phyloP scores from a whole-genome alignment of 2,113 vertebrate species.

The Melanostigma gelatinosum region DNA sequence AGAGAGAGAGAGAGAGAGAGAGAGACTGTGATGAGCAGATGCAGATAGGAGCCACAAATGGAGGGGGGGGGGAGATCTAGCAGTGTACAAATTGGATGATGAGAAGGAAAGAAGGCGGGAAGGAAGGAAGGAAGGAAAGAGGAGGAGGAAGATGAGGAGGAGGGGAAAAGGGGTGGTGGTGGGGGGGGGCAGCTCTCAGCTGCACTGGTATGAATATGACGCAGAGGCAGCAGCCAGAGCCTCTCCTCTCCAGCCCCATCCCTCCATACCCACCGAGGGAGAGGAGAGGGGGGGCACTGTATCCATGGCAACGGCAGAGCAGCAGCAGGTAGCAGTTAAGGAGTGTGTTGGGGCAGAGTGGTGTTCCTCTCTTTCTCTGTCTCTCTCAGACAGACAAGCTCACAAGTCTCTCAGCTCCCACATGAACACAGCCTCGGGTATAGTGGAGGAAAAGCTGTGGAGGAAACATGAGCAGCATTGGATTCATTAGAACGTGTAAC shows the following conservation, averaged over 20 bases:
- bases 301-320: slow-evolving; percentile 86
- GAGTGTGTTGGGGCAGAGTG: slow-evolving; percentile 77
- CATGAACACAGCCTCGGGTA: slow-evolving; percentile 28
- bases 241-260: slow-evolving; percentile 78
- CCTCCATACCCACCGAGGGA: slow-evolving; percentile 74
- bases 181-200: slow-evolving; percentile 69
- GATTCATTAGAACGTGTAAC: slow-evolving; percentile 35
- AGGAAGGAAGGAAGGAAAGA: slow-evolving; percentile 41
- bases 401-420: slow-evolving; percentile 40
- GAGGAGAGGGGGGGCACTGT: slow-evolving; percentile 80
- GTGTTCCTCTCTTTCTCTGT: slow-evolving; percentile 68
- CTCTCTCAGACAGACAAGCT: slow-evolving; percentile 42
- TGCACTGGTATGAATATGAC: slow-evolving; percentile 87
- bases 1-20: slow-evolving; percentile 48
- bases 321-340: slow-evolving; percentile 78
- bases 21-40: slow-evolving; percentile 69
- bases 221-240: slow-evolving; percentile 83
- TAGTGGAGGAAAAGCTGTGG: not conserved
- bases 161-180: not conserved
- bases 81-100: slow-evolving; percentile 76
- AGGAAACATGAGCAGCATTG: slow-evolving; percentile 21
- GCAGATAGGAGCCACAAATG: slow-evolving; percentile 70
- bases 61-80: slow-evolving; percentile 40
- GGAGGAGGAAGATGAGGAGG: slow-evolving; percentile 25
- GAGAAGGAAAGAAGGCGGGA: slow-evolving; percentile 59